These are phyloP conservation scores for Eledone cirrhosa DNA, from an alignment of 2,888 invertebrate genomes.

Conservation along the genomic window DNA sequence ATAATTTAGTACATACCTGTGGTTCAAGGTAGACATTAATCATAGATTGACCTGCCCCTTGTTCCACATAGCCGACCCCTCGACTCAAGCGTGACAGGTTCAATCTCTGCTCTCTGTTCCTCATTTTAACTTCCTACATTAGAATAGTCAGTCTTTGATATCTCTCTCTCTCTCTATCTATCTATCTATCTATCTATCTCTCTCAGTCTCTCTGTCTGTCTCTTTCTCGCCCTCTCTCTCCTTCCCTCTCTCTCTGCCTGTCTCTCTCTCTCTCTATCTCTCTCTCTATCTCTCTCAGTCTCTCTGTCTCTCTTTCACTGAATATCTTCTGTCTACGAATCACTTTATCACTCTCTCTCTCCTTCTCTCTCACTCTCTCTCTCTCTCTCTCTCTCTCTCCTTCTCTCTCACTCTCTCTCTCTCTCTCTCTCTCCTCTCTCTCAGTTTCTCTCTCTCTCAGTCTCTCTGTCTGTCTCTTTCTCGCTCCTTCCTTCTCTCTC, in stretches of 20 bases:
- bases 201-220: not conserved
- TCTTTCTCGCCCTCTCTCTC: not conserved
- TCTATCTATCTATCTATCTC: no score
- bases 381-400: not conserved
- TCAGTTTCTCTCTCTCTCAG: not conserved
- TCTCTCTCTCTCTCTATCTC: not conserved
- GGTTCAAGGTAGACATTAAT: constrained; percentile 63
- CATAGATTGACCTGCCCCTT: constrained; percentile 60
- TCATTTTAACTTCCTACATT: no score
- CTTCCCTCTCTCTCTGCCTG: not conserved
- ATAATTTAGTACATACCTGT: constrained; percentile 60
- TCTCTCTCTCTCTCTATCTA: no score
- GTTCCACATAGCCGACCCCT: constrained; percentile 62
- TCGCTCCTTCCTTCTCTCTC: not conserved
- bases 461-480: not conserved
- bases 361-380: not conserved
- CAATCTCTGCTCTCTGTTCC: constrained; percentile 42
- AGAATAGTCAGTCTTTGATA: no score
- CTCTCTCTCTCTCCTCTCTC: not conserved
- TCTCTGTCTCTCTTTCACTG: not conserved
- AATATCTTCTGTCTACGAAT: not conserved
- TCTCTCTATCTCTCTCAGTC: not conserved
- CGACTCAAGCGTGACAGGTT: constrained; percentile 63
- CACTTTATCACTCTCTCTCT: not conserved
- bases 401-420: not conserved